Evolutionary conservation across 2,797 vertebrate genomes (phyloP), one percentile per base, ranked within the genome.

Genomic region (Lithobates sylvaticus): DNA sequence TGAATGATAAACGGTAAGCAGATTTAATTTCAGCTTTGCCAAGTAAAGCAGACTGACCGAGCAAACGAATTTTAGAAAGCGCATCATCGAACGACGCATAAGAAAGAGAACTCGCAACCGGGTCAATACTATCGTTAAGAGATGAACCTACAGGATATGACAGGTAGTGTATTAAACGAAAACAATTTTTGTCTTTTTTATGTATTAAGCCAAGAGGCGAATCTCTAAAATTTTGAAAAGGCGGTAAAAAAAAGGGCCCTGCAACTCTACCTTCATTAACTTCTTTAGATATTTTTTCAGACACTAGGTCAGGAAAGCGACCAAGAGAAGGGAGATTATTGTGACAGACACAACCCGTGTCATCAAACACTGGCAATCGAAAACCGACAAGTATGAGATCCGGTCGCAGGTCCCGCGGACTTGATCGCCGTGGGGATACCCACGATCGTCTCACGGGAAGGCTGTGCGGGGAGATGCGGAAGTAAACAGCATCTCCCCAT

Each of bases 11-110:
- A 0, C 58, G 15, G 13, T 3, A 64, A 15, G 58, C 58, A n/a
- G n/a, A n/a, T n/a, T n/a, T n/a, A n/a, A n/a, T n/a, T n/a, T n/a
- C n/a, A n/a, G n/a, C n/a, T n/a, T 39, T 39, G 5, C 2, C 39
- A 16, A 64, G 58, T 5, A 64, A 16, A n/a, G 58, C 6, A 9
- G 3, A 8, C 0, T 3, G 15, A n/a, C n/a, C n/a, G n/a, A n/a
- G n/a, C n/a, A n/a, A n/a, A n/a, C n/a, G n/a, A n/a, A 5, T 16
- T n/a, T 5, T 64, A 3, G 0, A 5, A 2, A 64, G 1, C 8
- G 58, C 58, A 15, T 5, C 6, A 64, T 64, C 58, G 8, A 64
- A 64, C 58, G 23, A 64, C 2, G 58, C 13, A n/a, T 64, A 64
- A 8, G 58, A 15, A 8, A 64, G 3, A 7, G 58, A 64, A 10